These are phyloP conservation scores for Limnothrissa miodon DNA, from an alignment of 2,113 vertebrate species.

Conservation along the genomic window DNA sequence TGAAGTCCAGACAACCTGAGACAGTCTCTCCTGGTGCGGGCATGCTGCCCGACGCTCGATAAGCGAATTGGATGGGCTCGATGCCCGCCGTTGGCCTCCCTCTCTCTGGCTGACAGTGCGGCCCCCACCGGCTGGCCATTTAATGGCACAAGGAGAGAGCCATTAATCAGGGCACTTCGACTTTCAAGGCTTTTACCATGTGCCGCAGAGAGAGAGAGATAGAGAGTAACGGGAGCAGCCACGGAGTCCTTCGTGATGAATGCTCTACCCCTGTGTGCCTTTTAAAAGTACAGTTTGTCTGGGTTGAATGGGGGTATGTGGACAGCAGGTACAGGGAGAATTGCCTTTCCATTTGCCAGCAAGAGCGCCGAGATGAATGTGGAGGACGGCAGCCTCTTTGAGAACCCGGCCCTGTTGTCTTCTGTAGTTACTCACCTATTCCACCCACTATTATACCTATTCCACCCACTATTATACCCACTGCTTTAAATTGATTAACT, in stretches of 20 bases:
- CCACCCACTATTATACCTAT: too few relatives aligned
- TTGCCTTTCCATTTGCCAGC: conserved; percentile 63
- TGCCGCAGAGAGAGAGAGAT: conserved; percentile 21
- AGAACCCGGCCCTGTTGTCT: not conserved
- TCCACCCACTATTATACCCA: too few relatives aligned
- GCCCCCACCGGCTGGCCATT: conserved; percentile 47
- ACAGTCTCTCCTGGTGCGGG: conserved; percentile 51
- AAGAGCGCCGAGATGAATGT: conserved; percentile 58
- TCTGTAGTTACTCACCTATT: not conserved
- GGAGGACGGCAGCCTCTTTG: conserved; percentile 26
- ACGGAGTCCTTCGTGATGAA: conserved; percentile 58
- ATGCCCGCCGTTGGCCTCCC: conserved; percentile 36
- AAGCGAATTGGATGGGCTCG: conserved; percentile 58
- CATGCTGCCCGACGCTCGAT: conserved; percentile 56
- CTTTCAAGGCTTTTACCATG: conserved; percentile 42
- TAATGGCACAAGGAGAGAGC: conserved; percentile 58
- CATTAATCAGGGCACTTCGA: conserved; percentile 60
- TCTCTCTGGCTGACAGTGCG: conserved; percentile 48
- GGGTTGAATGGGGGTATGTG: conserved; percentile 59
- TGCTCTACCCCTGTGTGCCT: conserved; percentile 56
- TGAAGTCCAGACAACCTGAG: conserved; percentile 55
- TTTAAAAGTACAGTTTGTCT: conserved; percentile 69
- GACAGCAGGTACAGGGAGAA: conserved; percentile 55
- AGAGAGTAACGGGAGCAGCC: conserved; percentile 31
- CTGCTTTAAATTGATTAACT: not conserved